phyloP scores from a whole-genome alignment of 2,888 invertebrate genomes.

The Philonicus albiceps region DNA sequence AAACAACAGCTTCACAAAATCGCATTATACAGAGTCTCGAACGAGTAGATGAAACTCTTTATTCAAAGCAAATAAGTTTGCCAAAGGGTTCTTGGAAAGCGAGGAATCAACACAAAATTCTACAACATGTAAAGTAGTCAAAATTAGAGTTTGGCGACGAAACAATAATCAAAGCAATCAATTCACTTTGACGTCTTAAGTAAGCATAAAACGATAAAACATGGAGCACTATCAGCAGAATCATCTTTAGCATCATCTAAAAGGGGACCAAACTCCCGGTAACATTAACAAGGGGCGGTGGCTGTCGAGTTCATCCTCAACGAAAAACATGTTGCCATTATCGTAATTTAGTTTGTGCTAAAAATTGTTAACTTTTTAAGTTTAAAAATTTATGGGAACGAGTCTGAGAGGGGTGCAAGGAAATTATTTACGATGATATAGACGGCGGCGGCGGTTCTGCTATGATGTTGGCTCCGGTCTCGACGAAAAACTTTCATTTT shows the following conservation, averaged over 20 bases:
- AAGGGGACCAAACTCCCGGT: not conserved
- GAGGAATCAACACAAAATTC: not conserved
- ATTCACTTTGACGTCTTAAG: constrained; percentile 20
- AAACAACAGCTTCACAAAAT: not conserved
- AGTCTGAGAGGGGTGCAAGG: not conserved
- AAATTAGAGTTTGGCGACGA: not conserved
- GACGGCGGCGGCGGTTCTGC: not conserved
- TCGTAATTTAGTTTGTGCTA: constrained; percentile 13
- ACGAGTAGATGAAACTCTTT: not conserved
- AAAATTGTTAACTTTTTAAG: not conserved
- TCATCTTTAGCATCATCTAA: not conserved
- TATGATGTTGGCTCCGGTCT: not conserved
- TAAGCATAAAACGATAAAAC: not conserved
- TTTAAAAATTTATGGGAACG: constrained; percentile 23
- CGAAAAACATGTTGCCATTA: constrained; percentile 28
- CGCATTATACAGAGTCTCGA: not conserved
- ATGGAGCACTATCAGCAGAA: not conserved
- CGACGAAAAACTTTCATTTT: constrained; percentile 14
- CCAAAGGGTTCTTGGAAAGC: not conserved
- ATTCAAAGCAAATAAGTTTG: not conserved
- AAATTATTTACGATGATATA: constrained; percentile 1
- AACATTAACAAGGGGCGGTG: not conserved
- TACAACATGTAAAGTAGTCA: not conserved
- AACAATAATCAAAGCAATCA: constrained; percentile 18
- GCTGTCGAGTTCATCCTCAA: not conserved